Evolutionary conservation across 37 sponge, comb jelly and placozoan species (phyloP), one percentile per base, ranked within the genome.

Genomic region (Agelas oroides): DNA sequence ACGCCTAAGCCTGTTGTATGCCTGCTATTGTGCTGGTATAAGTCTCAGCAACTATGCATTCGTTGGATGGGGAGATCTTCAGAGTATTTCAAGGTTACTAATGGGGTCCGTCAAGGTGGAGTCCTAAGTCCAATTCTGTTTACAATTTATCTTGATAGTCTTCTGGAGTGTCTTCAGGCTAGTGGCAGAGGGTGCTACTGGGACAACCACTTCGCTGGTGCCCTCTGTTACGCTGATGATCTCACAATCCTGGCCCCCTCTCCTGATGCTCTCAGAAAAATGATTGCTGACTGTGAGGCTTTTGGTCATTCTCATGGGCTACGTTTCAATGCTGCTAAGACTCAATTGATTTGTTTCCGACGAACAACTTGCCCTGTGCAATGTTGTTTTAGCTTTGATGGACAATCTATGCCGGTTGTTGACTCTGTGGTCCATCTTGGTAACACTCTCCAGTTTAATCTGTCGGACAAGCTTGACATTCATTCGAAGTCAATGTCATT

Each of bases 21-120:
- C 23, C n/a, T 71, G 3, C 73, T 71, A 1, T 41, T 68, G 34
- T 28, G 30, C 8, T 68, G 69, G 69, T 68, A 68, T 34, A 68
- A 6, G 35, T 2, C 23, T n/a, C 73, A 71, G 37, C 27, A 71
- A n/a, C 28, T 71, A 46, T 21, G 2, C 1, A 46, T 71, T 38
- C 23, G 73, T 2, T 71, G 73, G 73, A 5, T 20, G 23, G 23
- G 27, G 2, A 25, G 27, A 19, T 14, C 39, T 40, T 71, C 73
- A 6, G 53, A 20, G 2, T n/a, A 39, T 28, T 71, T 71, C 39
- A 5, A 41, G 18, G 24, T 41, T 14, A 27, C 73, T 3, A 71
- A 71, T 71, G 73, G 73, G 14, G 73, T 71, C 2, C 73, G 73
- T 6, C 73, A 71, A 46, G 73, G 73, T 40, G 73, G 73, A 27